Base-by-base conservation (phyloP, 1,140 invertebrate species). In the Orussus abietinus region DNA sequence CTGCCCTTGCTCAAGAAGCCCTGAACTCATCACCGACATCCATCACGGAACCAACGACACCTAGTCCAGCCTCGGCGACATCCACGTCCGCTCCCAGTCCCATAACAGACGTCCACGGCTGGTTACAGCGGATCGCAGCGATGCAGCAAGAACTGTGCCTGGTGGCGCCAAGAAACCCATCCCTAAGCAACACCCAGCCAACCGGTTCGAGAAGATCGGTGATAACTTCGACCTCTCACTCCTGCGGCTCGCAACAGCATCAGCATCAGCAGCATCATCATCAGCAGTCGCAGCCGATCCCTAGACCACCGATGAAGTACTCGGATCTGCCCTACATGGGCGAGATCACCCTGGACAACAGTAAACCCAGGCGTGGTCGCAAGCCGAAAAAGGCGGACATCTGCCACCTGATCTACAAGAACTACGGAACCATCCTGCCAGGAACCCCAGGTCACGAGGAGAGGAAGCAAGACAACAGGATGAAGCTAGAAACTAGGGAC, bases 361-460 rank as follows among this genome's bases (percentile, higher is more conserved):
- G 84, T 7, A 85, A 90, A 53, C 88, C 88, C 0, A 66, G 88
- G 19, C 76, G 90, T 45, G 88, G 89, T 0, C 72, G 90, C 7
- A 92, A 92, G 51, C 90, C 89, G 1, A 92, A 92, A 54, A 92
- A 90, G 56, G 88, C 88, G 0, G 89, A 92, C 57, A 91, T 92
- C 45, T 92, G 88, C 50, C 88, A 91, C 55, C 68, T 92, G n/a
- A 91, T 92, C 50, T 90, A 90, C 57, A 91, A 91, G 52, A 91
- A 91, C 59, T 91, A 91, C 54, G 89, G 88, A 0, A 90, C 85
- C 0, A 86, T 89, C n/a, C 77, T 88, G 14, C 84, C 85, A 0
- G 82, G 82, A 1, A 82, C 81, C 17, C 82, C 82, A 0, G 79
- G 81, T 10, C 76, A 78, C 7, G 60, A 67, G 13, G 61, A 70